Evolutionary conservation across 2,113 vertebrate species (phyloP), one percentile per base, ranked within the genome.

Genomic region (Phyllostomus hastatus): DNA sequence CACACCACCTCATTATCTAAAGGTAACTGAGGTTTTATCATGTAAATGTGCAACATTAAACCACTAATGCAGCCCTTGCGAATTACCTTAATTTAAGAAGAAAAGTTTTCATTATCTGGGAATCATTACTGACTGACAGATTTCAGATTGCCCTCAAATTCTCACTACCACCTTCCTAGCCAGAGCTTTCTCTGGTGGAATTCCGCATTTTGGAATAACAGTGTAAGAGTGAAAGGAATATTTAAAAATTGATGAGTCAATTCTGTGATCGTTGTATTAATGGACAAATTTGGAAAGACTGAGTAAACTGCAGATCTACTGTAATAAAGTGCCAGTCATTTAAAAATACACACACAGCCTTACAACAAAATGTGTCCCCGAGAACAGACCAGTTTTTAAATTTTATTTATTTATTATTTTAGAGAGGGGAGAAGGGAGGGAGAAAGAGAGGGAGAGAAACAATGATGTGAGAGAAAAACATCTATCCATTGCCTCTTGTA

Each of bases 61-160:
- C 61, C 54, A 80, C 90, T 96, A 94, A 95, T 86, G 59, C 72
- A 91, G 61, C 66, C 94, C 88, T 97, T 88, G 90, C 50, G 84
- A 96, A 94, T 94, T 94, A 88, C 91, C 89, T 96, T 96, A 61
- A 96, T 95, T 94, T 15, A 35, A 66, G 79, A 73, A 82, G 87
- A 57, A 46, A 88, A 75, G 73, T 91, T 96, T 75, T 93, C 59
- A 91, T 96, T 94, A 93, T 90, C 57, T 95, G 35, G 38, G 75
- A 85, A 73, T 93, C 86, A 48, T 95, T 89, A 81, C 52, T 83
- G 41, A 90, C 90, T 93, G 79, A 35, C 10, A 33, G 28, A 88
- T 95, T 94, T 88, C 50, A 64, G 31, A 69, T 86, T 69, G 35
- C 52, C 82, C 80, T 91, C 64, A 64, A 81, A 75, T 28, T 72